Conservation (phyloP, 1,140 invertebrate genomes). For the Meloidogyne chitwoodi region DNA sequence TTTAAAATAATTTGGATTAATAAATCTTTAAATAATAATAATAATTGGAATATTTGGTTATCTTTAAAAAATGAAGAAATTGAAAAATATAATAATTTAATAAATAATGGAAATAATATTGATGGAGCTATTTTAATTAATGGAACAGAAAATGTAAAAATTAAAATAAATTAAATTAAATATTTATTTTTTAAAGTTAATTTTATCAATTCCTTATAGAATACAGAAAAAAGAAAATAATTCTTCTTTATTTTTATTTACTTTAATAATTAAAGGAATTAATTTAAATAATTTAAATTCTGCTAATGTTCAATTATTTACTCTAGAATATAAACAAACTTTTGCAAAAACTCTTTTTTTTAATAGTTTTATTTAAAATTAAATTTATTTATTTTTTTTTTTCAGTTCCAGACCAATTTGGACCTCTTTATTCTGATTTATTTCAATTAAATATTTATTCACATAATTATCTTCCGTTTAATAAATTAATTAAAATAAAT, state of each 20-base stretch:
- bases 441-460: conserved; percentile 3
- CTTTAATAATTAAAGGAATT: not conserved
- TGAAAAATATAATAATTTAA: not conserved
- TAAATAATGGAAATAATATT: not conserved
- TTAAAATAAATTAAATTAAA: not conserved
- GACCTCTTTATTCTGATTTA: conserved; percentile 1
- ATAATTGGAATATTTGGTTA: conserved; percentile 13
- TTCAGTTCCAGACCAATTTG: conserved; percentile 13
- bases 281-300: not conserved
- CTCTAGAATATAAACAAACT: not conserved
- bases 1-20: conserved; percentile 7
- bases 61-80: not conserved
- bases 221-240: not conserved
- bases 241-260: conserved; percentile 2
- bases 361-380: not conserved
- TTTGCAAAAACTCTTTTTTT: conserved; percentile 1
- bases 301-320: conserved; percentile 9
- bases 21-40: not conserved
- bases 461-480: not conserved
- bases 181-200: not conserved
- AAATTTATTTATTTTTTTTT: not conserved
- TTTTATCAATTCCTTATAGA: conserved; percentile 11
- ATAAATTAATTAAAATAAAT: conserved; percentile 1
- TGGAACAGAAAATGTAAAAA: conserved; percentile 4
- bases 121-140: conserved; percentile 15